phyloP scores from a whole-genome alignment of 2,113 vertebrate genomes.

The Vicugna pacos region DNA sequence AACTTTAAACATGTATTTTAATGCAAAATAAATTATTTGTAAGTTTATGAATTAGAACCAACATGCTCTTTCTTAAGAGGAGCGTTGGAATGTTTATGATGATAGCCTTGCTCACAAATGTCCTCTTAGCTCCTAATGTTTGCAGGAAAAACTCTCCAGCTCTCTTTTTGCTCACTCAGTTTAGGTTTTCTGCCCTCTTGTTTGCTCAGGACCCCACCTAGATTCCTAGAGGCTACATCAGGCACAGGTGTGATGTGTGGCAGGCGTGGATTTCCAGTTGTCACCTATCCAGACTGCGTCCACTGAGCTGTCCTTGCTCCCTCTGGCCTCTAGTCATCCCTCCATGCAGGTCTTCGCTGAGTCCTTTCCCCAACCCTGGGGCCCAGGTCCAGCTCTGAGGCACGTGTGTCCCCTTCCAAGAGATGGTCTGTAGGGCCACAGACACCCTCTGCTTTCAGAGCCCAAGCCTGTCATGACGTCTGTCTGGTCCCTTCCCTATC shows the following conservation, averaged over 20 bases:
- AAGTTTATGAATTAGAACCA: not conserved
- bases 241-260: not conserved
- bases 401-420: not conserved
- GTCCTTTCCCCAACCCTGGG: not conserved
- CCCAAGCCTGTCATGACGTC: not conserved
- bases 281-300: not conserved
- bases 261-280: not conserved
- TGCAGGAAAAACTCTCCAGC: not conserved
- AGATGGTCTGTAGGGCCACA: not conserved
- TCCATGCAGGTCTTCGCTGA: not conserved
- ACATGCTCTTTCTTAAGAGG: not conserved
- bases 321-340: not conserved
- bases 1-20: not conserved
- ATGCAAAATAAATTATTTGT: not conserved
- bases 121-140: not conserved
- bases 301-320: not conserved
- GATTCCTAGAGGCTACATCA: not conserved
- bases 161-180: not conserved
- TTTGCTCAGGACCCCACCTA: not conserved
- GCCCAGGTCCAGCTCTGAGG: not conserved
- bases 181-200: not conserved
- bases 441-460: not conserved
- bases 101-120: not conserved
- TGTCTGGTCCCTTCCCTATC: not conserved
- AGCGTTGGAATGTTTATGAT: not conserved